phyloP scores from a whole-genome alignment of 2,888 invertebrate genomes.

The Hypena proboscidalis region DNA sequence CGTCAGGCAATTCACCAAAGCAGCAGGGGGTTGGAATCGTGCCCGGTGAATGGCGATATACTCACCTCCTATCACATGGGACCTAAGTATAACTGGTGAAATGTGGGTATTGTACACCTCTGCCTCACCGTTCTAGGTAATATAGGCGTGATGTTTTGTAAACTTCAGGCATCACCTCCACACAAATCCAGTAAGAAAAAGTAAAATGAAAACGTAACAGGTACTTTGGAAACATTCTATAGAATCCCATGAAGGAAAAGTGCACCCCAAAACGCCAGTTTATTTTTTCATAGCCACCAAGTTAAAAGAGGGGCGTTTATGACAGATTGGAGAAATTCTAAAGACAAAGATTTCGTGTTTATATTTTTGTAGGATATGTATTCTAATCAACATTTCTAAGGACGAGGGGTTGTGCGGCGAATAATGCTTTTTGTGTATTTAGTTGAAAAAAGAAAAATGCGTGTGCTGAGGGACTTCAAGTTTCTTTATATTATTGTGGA shows the following conservation, averaged over 20 bases:
- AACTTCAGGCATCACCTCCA: too few relatives aligned
- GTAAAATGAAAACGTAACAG: slow-evolving; percentile 20
- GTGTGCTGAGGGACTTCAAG: background rate
- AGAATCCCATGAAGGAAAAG: slow-evolving; percentile 20
- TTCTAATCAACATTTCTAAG: slow-evolving; percentile 32
- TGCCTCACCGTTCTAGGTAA: too few relatives aligned
- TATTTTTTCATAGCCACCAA: slow-evolving; percentile 38
- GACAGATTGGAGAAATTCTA: slow-evolving; percentile 41
- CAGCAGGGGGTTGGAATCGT: too few relatives aligned
- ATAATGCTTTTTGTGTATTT: background rate
- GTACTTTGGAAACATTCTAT: slow-evolving; percentile 16
- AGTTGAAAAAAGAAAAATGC: slow-evolving; percentile 1
- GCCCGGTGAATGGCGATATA: too few relatives aligned
- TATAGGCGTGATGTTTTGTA: too few relatives aligned
- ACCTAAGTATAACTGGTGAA: too few relatives aligned
- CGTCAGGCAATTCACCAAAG: too few relatives aligned
- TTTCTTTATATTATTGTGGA: background rate
- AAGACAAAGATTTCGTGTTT: slow-evolving; percentile 40
- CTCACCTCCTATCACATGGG: too few relatives aligned
- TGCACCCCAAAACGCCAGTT: slow-evolving; percentile 42
- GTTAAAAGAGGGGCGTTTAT: slow-evolving; percentile 32
- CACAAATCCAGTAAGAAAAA: slow-evolving; percentile 26
- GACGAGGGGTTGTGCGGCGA: background rate
- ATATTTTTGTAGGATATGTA: slow-evolving; percentile 32
- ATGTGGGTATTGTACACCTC: too few relatives aligned